Evolutionary conservation across 2,797 vertebrate species (phyloP), one percentile per base, ranked within the genome.

Genomic region (Emydoidea blandingii): DNA sequence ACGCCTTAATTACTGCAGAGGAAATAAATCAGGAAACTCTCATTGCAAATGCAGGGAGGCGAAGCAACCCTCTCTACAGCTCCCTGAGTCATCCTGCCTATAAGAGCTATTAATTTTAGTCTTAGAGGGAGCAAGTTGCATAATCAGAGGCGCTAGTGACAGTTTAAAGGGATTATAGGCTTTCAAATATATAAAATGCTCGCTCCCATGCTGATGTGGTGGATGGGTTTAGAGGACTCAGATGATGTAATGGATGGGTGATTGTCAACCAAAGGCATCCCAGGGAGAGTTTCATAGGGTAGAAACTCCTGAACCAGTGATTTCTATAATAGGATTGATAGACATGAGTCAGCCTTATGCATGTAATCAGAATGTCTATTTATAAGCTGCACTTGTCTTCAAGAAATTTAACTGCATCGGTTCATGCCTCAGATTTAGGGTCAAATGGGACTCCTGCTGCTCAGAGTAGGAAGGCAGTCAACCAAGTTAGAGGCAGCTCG

Each of bases 1-100:
- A 89, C 86, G 96, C 91, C 95, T 97, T 98, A 98, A 98, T 98
- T 97, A 98, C 97, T 98, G 98, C 98, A 96, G 98, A 97, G 89
- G 95, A 97, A 96, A 98, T 98, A 98, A 98, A 98, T 98, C 98
- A 98, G 96, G 90, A 94, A 54, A 90, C 89, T 93, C 97, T 98
- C 94, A 96, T 93, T 97, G 95, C 89, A 85, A 95, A 97, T 96
- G 96, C 97, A 95, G 91, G 93, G 76, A 95, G 93, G 27, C 2
- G 81, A 95, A 97, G 93, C 68, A 83, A 94, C 86, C 89, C 88
- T 79, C n/a, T 59, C 96, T 96, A 83, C 96, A 85, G 96, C 90
- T 87, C 72, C 96, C 98, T 96, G 97, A 97, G 96, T 98, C 96
- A 97, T 96, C 83, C 94, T 97, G 96, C 93, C 97, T 96, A 83